Base-by-base conservation (phyloP, 2,797 vertebrate genomes). In the Mycteria americana region DNA sequence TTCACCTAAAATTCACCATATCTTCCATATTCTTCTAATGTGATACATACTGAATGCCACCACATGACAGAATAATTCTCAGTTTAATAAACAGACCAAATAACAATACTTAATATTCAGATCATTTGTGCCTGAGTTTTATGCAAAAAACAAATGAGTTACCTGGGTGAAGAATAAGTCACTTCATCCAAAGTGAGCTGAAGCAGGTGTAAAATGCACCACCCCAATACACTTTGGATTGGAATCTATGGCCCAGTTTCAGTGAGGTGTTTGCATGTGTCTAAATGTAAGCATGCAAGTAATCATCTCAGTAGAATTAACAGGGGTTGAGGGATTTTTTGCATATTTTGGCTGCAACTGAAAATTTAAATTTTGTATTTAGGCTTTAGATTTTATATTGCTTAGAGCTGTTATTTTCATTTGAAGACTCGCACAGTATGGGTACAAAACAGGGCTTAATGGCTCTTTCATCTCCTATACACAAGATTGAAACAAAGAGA, bases 311-410 rank as follows among this genome's bases (percentile, higher is more conserved):
- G 10, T 13, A 69, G 37, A 56, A 90, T 70, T 54, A 88, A 75
- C 7, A 83, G 17, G 21, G 11, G 5, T 9, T 70, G 35, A 39
- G 8, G 2, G 7, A 0, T 0, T 31, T 62, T 54, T 74, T 33
- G 2, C 4, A 9, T 73, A 37, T 35, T 93, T 74, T 92, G 48
- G 6, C 17, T 56, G 22, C 21, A 79, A 86, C 2, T 43, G 21
- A 81, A 86, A 63, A 56, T 18, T 9, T 18, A 51, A 41, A 30
- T 41, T 77, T 81, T 68, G 1, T n/a, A 27, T 37, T 69, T 56
- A 18, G 19, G 25, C 13, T 78, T 91, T 60, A 53, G 24, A 45
- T 37, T 85, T 94, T 45, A 4, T 84, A 17, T 45, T 46, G 37
- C 28, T 85, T 74, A 57, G 17, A 69, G 27, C 18, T 45, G 17